Base-by-base conservation (phyloP, 2,888 invertebrate genomes). In the Anagyrus pseudococci region DNA sequence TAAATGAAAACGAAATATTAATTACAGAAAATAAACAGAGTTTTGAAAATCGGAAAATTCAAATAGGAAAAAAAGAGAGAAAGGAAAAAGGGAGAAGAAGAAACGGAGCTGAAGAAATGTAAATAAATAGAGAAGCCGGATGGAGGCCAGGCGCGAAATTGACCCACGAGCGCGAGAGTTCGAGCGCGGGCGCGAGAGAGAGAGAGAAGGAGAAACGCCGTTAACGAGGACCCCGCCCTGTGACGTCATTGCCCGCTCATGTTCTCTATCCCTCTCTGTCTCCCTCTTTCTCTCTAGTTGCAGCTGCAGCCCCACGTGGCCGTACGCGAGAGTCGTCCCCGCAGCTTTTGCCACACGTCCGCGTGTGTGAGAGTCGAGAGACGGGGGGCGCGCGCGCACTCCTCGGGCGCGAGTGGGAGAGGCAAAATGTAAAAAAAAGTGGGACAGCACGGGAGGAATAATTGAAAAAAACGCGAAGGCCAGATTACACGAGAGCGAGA, bases 221-320 rank as follows among this genome's bases (percentile, higher is more conserved):
- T 52, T 58, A 50, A 60, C 53, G 23, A 44, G 52, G 58, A 58
- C 58, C 52, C 58, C 52, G 37, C 58, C 58, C 46, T 58, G 37
- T 50, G 58, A 58, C 50, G 58, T 58, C 50, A 58, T 26, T 44
- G 19, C 47, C 15, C 43, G 23, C 33, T 33, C 54, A 15, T 29
- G 6, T 22, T 53, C 15, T 15, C 26, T 29, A 1, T 54, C 25
- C 25, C 25, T 25, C 40, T 43, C 43, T 41, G 15, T 37, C 15
- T 8, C 15, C n/a, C n/a, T n/a, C n/a, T n/a, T n/a, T n/a, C n/a
- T n/a, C n/a, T n/a, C n/a, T n/a, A n/a, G n/a, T n/a, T n/a, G n/a
- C n/a, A n/a, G 13, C 8, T 37, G 33, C 15, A 37, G 10, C 15
- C 8, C 2, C 33, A 8, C 15, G 8, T 2, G 33, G 3, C 10